phyloP scores from a whole-genome alignment of 1,140 invertebrate species.

The Calephelis virginiensis region DNA sequence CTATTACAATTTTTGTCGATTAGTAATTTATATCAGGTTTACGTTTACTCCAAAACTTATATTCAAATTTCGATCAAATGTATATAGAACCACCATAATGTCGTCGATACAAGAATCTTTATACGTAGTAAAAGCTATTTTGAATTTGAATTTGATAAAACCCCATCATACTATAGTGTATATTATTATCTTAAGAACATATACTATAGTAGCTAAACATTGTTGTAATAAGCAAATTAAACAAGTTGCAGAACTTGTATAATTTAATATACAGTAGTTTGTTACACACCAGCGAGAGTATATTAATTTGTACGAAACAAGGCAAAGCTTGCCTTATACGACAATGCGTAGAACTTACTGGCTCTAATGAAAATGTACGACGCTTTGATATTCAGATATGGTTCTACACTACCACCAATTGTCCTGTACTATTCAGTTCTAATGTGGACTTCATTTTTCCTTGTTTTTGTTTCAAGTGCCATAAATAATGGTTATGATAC shows the following conservation, averaged over 20 bases:
- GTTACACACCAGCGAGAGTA: not conserved
- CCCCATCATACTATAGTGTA: too few relatives aligned
- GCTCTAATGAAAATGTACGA: slow-evolving; percentile 71
- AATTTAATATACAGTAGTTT: too few relatives aligned
- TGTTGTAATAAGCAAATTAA: not conserved
- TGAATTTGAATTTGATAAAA: too few relatives aligned
- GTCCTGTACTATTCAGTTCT: slow-evolving; percentile 33
- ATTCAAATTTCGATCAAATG: too few relatives aligned
- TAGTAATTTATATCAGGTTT: too few relatives aligned
- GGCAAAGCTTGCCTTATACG: slow-evolving; percentile 33
- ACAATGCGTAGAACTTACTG: slow-evolving; percentile 29
- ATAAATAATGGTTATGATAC: not conserved
- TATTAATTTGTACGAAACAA: slow-evolving; percentile 18
- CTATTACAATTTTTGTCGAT: too few relatives aligned
- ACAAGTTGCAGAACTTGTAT: not conserved
- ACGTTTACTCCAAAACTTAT: too few relatives aligned
- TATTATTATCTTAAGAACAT: too few relatives aligned
- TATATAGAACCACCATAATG: too few relatives aligned
- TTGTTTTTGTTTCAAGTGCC: not conserved
- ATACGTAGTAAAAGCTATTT: too few relatives aligned
- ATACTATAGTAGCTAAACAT: too few relatives aligned
- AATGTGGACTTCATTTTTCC: not conserved
- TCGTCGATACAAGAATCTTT: too few relatives aligned
- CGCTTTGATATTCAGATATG: slow-evolving; percentile 70
- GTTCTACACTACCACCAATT: slow-evolving; percentile 54